Base-by-base conservation (phyloP, 2,113 vertebrate species). In the Malurus elegans region DNA sequence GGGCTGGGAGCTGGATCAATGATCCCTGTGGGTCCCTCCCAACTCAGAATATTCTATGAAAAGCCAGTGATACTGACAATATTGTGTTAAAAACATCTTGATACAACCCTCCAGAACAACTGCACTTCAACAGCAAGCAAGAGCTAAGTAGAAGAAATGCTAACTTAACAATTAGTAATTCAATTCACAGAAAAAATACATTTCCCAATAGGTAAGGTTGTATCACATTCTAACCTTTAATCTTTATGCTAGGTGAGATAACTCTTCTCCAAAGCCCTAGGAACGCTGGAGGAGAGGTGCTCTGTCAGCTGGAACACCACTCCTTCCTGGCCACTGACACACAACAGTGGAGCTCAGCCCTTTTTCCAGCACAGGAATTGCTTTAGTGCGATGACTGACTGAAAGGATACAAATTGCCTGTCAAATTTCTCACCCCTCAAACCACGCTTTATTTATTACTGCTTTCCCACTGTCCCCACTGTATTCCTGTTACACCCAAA, bases 341-440 rank as follows among this genome's bases (percentile, higher is more conserved):
- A 12, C 4, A 74, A 10, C 0, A 0, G 8, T 5, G 34, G 17
- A 9, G 6, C 25, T 65, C 66, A 71, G 51, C 4, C 17, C 26
- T 28, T 44, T 45, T 50, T 15, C 38, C n/a, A 40, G 61, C 28
- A 15, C 13, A 72, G 34, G 21, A 64, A 12, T 2, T 38, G 15
- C 64, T 60, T 44, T 36, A 36, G 14, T n/a, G 8, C 34, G 13
- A 79, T 50, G 34, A 64, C 8, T 36, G 38, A 57, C 4, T 7
- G 26, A 56, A 76, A 79, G 4, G 19, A 64, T 23, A 32, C 17
- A 45, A 42, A 50, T 4, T 38, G 24, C 23, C 26, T 54, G 48
- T 20, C 17, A 2, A 24, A 58, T 58, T 67, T 75, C 57, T 24
- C 45, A 44, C 10, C 13, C 13, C 20, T 61, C 45, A 42, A 74